These are phyloP conservation scores for Xanthorhoe spadicearia DNA, from an alignment of 2,888 invertebrate genomes.

Conservation along the genomic window DNA sequence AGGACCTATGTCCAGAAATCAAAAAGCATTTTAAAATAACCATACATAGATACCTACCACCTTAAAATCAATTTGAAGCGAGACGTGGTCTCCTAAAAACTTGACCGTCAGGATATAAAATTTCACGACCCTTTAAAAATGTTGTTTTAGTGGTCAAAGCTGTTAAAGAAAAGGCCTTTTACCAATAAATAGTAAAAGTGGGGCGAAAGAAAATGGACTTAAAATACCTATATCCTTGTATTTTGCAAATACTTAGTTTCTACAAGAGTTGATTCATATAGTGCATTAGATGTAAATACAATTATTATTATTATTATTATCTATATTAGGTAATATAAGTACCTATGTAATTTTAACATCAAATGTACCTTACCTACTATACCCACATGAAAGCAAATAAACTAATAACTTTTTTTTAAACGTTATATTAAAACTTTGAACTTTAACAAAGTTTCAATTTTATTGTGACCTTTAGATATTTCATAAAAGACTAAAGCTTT, in stretches of 20 bases:
- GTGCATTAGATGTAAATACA: too few species aligned
- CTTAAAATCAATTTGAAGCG: conserved; percentile 32
- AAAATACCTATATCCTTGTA: neutral
- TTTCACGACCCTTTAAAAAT: conserved; percentile 78
- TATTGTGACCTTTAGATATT: too few species aligned
- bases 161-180: conserved; percentile 68
- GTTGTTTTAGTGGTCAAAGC: conserved; percentile 75
- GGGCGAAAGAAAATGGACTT: conserved; percentile 24
- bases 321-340: too few species aligned
- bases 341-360: too few species aligned
- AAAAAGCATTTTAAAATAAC: neutral
- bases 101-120: conserved; percentile 74
- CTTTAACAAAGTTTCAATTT: too few species aligned
- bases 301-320: too few species aligned
- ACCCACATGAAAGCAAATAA: too few species aligned
- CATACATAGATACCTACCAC: neutral
- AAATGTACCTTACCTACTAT: too few species aligned
- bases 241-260: neutral
- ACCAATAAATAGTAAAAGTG: conserved; percentile 9
- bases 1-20: neutral
- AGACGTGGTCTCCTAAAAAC: conserved; percentile 61
- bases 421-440: too few species aligned
- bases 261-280: too few species aligned
- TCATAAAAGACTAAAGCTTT: too few species aligned
- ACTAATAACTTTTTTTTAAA: too few species aligned